A percentile compares a stretch with the other conserved stretches of the same genome.
Conservation (phyloP, 2,888 invertebrate species). For the Trypoxylon attenuatum region DNA sequence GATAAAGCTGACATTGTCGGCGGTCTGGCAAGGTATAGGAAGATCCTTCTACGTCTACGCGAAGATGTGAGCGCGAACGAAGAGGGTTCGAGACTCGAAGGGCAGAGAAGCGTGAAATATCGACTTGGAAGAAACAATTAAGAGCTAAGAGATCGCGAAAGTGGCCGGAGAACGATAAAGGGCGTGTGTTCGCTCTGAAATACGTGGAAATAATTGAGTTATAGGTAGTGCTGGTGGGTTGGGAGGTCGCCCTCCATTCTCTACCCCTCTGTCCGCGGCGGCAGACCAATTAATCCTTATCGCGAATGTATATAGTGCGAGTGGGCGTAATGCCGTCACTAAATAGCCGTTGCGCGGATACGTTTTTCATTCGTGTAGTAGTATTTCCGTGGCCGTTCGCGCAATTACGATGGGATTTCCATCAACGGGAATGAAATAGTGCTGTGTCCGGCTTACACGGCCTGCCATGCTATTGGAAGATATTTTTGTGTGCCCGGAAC, state of each 20-base stretch:
- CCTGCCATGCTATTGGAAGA: neutral
- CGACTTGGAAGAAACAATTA: slow-evolving; percentile 56
- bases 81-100: neutral
- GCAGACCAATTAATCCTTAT: slow-evolving; percentile 63
- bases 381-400: slow-evolving; percentile 19
- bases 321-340: slow-evolving; percentile 53
- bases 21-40: neutral
- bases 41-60: no score
- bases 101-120: slow-evolving; percentile 40
- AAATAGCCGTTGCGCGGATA: slow-evolving; percentile 43
- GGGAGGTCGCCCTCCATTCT: slow-evolving; percentile 3
- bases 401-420: slow-evolving; percentile 37
- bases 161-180: slow-evolving; percentile 48
- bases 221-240: slow-evolving; percentile 37
- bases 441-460: neutral
- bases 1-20: no score
- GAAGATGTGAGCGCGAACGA: no score
- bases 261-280: neutral
- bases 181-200: slow-evolving; percentile 46
- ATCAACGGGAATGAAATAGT: slow-evolving; percentile 36
- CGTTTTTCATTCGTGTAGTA: slow-evolving; percentile 27
- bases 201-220: slow-evolving; percentile 64
- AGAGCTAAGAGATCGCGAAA: slow-evolving; percentile 41
- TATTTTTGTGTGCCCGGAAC: neutral
- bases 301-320: slow-evolving; percentile 42